Conservation (phyloP, 2,888 invertebrate species). For the Drosophila demipolita region DNA sequence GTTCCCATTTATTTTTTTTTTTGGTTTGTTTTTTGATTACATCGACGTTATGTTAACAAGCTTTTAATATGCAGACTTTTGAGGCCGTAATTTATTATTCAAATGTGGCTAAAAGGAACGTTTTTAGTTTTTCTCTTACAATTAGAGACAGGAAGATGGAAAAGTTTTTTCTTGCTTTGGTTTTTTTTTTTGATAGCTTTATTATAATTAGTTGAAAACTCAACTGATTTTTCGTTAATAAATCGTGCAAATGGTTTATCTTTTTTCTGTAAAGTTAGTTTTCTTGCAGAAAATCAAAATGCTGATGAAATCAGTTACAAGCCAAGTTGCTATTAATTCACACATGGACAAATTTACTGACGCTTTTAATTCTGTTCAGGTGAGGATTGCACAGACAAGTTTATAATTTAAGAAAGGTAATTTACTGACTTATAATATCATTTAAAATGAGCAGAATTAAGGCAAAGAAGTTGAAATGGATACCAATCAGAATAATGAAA, state of each 20-base stretch:
- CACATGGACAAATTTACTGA: not conserved
- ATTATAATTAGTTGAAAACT: not conserved
- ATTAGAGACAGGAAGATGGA: no score
- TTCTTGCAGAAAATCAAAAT: not conserved
- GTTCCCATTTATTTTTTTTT: not conserved
- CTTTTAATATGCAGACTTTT: conserved; percentile 5
- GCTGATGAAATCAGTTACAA: not conserved
- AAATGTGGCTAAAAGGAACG: not conserved
- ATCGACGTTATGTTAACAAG: conserved; percentile 7
- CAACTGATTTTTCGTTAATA: not conserved
- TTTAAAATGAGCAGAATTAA: not conserved
- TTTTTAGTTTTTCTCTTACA: not conserved
- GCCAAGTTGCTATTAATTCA: not conserved
- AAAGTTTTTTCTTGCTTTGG: not conserved
- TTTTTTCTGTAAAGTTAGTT: not conserved
- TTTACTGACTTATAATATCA: not conserved
- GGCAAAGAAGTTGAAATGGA: not conserved
- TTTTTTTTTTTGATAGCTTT: not conserved
- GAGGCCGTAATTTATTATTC: not conserved
- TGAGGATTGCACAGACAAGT: not conserved
- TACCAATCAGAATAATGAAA: not conserved
- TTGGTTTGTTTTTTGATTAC: not conserved
- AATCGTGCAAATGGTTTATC: not conserved
- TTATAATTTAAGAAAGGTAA: not conserved
- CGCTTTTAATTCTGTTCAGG: not conserved